Conservation (phyloP, 1,140 invertebrate species). For the Diabrotica undecimpunctata region DNA sequence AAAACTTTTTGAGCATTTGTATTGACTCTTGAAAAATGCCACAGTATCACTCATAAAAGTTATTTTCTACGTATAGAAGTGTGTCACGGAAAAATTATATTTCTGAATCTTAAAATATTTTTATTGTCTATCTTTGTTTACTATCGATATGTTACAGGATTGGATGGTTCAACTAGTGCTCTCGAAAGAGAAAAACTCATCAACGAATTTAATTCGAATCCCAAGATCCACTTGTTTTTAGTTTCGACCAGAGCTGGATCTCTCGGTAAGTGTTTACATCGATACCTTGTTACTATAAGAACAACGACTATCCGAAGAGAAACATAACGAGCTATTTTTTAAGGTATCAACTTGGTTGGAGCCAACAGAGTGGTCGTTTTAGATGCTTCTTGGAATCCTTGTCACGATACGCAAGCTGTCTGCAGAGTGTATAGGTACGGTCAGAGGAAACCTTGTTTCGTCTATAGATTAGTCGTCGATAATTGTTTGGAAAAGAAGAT, state of each 20-base stretch:
- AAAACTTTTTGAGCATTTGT: no score
- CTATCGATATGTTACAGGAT: slow-evolving; percentile 49
- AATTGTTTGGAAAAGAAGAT: slow-evolving; percentile 97
- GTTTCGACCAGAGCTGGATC: slow-evolving; percentile 97
- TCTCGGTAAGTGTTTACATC: not conserved
- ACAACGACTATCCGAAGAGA: no score
- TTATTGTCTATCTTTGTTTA: no score
- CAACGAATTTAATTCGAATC: slow-evolving; percentile 93
- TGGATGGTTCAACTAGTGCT: slow-evolving; percentile 94
- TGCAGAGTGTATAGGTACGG: slow-evolving; percentile 97
- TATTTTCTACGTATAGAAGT: no score
- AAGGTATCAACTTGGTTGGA: slow-evolving; percentile 90
- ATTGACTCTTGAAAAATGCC: no score
- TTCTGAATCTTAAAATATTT: no score
- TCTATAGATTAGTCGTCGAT: slow-evolving; percentile 95
- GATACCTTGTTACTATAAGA: no score
- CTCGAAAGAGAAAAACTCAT: slow-evolving; percentile 94
- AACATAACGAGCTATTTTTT: not conserved
- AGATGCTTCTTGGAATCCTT: slow-evolving; percentile 99
- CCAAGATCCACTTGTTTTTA: slow-evolving; percentile 85
- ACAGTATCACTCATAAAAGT: no score
- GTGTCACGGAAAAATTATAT: no score
- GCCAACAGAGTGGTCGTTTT: slow-evolving; percentile 97
- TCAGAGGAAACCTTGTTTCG: slow-evolving; percentile 89
- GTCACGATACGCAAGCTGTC: slow-evolving; percentile 97